phyloP scores from a whole-genome alignment of 2,113 vertebrate genomes.

The Tachuris rubrigastra region DNA sequence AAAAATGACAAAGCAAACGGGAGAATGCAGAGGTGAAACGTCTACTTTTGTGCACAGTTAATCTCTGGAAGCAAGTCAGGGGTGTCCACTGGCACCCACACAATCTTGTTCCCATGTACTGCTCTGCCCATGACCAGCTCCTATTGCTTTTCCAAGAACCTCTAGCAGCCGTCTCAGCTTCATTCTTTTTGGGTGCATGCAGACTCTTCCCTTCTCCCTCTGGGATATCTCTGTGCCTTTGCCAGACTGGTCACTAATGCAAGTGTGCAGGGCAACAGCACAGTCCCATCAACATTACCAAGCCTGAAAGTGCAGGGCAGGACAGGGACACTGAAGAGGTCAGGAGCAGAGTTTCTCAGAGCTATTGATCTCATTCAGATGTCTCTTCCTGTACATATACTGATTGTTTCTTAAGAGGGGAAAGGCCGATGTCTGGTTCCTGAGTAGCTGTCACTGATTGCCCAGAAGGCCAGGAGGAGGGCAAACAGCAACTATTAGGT shows the following conservation, averaged over 20 bases:
- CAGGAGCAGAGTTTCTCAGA: not conserved
- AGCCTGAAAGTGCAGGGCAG: not conserved
- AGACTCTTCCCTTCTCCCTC: not conserved
- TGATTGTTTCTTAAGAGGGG: not conserved
- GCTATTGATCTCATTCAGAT: not conserved
- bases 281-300: fast-evolving
- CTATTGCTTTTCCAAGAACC: not conserved
- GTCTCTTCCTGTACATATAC: not conserved
- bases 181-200: not conserved
- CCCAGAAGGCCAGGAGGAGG: not conserved
- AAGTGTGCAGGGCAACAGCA: not conserved
- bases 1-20: not conserved
- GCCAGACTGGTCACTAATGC: not conserved
- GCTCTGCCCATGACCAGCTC: not conserved
- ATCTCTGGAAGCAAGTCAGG: not conserved
- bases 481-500: not conserved
- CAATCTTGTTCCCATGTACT: not conserved
- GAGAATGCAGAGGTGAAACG: not conserved
- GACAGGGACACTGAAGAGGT: not conserved
- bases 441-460: not conserved
- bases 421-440: not conserved
- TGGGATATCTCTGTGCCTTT: fast-evolving
- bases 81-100: fast-evolving
- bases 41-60: not conserved
- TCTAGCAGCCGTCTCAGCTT: not conserved